phyloP scores from a whole-genome alignment of 2,888 invertebrate genomes.

The Melanostoma scalare region DNA sequence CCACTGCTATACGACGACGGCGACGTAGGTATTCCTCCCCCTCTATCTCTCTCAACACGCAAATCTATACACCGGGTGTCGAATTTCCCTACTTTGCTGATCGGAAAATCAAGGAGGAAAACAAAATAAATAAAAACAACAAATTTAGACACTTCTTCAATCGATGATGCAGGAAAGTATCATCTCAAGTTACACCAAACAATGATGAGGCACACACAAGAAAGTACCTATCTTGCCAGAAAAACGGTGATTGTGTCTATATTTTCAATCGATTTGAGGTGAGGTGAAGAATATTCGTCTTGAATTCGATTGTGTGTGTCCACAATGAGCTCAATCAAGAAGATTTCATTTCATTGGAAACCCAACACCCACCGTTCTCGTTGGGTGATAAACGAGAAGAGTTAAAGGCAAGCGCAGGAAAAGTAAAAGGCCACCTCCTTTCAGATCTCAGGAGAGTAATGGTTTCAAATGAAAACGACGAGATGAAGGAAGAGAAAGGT shows the following conservation, averaged over 20 bases:
- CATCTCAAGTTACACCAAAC: conserved; percentile 67
- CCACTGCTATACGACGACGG: too few species aligned
- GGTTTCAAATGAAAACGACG: background rate
- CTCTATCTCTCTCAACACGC: conserved; percentile 5
- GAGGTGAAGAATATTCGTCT: conserved; percentile 57
- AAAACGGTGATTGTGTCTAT: conserved; percentile 59
- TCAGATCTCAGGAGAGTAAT: conserved; percentile 25
- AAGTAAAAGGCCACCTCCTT: conserved; percentile 44
- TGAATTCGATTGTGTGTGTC: conserved; percentile 70
- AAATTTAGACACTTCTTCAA: conserved; percentile 59
- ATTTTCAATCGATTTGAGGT: conserved; percentile 65
- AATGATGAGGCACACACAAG: conserved; percentile 22
- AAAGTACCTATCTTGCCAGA: conserved; percentile 30
- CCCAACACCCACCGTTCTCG: background rate
- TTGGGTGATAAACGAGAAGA: conserved; percentile 41
- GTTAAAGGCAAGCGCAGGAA: conserved; percentile 17
- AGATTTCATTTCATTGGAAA: conserved; percentile 54
- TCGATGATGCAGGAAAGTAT: conserved; percentile 43
- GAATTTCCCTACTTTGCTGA: conserved; percentile 25
- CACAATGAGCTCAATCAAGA: conserved; percentile 71
- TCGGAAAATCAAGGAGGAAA: conserved; percentile 30
- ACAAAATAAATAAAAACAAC: conserved; percentile 52
- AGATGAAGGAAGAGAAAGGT: conserved; percentile 58
- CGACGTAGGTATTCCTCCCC: background rate
- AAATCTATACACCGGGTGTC: conserved; percentile 39